These are phyloP conservation scores for Oncorhynchus masou DNA, from an alignment of 2,113 vertebrate species.

Conservation along the genomic window DNA sequence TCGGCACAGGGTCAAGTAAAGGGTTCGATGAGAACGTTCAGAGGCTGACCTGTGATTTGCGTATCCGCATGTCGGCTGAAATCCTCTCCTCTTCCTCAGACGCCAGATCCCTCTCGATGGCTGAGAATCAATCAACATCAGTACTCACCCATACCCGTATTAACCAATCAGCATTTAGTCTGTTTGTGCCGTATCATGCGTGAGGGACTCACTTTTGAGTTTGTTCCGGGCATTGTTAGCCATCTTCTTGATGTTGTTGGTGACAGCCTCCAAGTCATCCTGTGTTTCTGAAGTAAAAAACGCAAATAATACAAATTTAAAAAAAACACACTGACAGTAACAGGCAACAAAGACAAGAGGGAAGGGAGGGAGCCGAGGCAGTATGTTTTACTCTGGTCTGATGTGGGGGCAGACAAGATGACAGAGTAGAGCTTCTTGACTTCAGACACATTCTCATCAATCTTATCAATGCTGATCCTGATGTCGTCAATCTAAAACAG, in stretches of 20 bases:
- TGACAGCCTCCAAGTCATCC: constrained; percentile 90
- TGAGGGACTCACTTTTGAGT: constrained; percentile 85
- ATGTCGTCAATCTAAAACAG: constrained; percentile 88
- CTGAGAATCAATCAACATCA: constrained; percentile 60
- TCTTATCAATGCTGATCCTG: constrained; percentile 90
- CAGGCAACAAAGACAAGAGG: not conserved
- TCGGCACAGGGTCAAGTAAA: not conserved
- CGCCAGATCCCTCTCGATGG: constrained; percentile 90
- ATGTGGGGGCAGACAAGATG: constrained; percentile 93
- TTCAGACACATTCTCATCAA: constrained; percentile 87
- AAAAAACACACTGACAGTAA: not conserved
- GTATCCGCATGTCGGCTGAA: constrained; percentile 91
- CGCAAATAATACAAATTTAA: not conserved
- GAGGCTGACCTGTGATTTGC: constrained; percentile 89
- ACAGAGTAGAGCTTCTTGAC: constrained; percentile 93
- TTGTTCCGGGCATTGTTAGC: constrained; percentile 92
- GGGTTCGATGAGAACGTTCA: no score
- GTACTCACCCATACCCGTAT: not conserved
- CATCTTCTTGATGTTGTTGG: constrained; percentile 90
- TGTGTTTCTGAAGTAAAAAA: constrained; percentile 83
- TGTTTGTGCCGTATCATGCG: not conserved
- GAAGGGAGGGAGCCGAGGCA: no score
- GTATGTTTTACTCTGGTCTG: constrained; percentile 84
- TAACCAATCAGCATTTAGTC: not conserved
- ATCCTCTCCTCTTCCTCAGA: constrained; percentile 83